Conservation (phyloP, 2,888 invertebrate species). For the Iphiclides podalirius region DNA sequence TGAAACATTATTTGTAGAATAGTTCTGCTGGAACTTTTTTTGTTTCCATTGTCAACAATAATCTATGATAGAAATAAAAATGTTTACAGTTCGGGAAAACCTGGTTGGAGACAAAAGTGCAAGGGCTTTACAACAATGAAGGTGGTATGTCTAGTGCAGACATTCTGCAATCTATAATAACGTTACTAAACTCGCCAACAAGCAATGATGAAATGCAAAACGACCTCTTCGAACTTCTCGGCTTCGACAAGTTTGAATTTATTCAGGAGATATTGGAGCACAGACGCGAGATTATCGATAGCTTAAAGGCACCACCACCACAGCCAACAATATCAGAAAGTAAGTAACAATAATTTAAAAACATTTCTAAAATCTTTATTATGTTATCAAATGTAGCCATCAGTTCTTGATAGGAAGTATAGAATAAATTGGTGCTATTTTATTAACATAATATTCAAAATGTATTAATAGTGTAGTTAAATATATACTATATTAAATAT, state of each 20-base stretch:
- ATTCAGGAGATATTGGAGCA: conserved; percentile 84
- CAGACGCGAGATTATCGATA: conserved; percentile 77
- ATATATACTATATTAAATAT: too few relatives aligned
- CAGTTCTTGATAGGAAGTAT: too few relatives aligned
- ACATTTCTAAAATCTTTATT: too few relatives aligned
- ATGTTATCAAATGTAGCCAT: too few relatives aligned
- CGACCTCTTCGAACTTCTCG: conserved; percentile 93
- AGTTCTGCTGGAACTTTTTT: too few relatives aligned
- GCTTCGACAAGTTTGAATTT: conserved; percentile 91
- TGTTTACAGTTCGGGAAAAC: conserved; percentile 77
- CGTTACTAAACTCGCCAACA: conserved; percentile 81
- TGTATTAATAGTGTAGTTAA: too few relatives aligned
- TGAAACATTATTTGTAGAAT: too few relatives aligned
- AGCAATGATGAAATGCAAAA: conserved; percentile 86
- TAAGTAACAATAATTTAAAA: too few relatives aligned
- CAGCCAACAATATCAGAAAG: conserved; percentile 61
- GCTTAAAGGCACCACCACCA: conserved; percentile 44
- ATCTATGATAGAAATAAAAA: too few relatives aligned
- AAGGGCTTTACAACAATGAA: conserved; percentile 63
- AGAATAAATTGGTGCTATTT: too few relatives aligned
- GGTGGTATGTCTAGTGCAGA: conserved; percentile 78
- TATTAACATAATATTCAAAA: too few relatives aligned
- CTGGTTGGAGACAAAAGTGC: conserved; percentile 78
- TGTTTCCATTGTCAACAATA: too few relatives aligned
- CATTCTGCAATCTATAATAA: conserved; percentile 79